Evolutionary conservation across 1,140 invertebrate species (phyloP).

Genomic region (Propsilocerus akamusi): DNA sequence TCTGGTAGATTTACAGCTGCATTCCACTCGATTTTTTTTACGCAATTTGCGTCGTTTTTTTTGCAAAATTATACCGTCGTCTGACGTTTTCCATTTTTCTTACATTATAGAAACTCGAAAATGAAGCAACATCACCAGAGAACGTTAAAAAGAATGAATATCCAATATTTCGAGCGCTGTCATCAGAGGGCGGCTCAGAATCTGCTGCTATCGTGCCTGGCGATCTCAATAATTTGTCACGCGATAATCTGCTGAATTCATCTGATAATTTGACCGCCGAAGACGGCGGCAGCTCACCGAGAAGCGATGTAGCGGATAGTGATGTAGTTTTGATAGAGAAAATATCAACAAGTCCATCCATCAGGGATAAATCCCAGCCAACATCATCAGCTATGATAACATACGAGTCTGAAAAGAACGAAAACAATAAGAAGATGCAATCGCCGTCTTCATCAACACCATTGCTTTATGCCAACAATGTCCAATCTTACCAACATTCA

Average conservation of each 20-base stretch:
- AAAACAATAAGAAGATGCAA: too few species aligned
- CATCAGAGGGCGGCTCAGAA: not conserved
- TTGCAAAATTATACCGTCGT: too few species aligned
- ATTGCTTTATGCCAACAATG: not conserved
- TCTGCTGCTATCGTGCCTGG: not conserved
- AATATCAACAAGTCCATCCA: not conserved
- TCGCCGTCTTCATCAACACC: not conserved
- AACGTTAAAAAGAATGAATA: conserved; percentile 5
- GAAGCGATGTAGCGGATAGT: not conserved
- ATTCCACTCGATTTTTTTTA: not conserved
- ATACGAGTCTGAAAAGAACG: not conserved
- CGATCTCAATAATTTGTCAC: not conserved
- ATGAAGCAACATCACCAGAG: conserved; percentile 4
- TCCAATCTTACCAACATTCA: not conserved
- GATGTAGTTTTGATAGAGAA: not conserved
- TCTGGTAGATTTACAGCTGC: not conserved
- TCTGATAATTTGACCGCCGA: not conserved
- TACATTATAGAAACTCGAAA: conserved; percentile 6
- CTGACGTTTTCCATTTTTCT: not conserved
- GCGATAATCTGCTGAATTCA: not conserved
- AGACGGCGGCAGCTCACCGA: not conserved
- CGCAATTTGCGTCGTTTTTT: not conserved
- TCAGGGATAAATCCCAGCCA: not conserved
- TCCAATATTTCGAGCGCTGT: conserved; percentile 8
- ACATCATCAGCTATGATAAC: not conserved